Evolutionary conservation across 1,140 invertebrate species (phyloP).

Genomic region (Cataglyphis hispanica): DNA sequence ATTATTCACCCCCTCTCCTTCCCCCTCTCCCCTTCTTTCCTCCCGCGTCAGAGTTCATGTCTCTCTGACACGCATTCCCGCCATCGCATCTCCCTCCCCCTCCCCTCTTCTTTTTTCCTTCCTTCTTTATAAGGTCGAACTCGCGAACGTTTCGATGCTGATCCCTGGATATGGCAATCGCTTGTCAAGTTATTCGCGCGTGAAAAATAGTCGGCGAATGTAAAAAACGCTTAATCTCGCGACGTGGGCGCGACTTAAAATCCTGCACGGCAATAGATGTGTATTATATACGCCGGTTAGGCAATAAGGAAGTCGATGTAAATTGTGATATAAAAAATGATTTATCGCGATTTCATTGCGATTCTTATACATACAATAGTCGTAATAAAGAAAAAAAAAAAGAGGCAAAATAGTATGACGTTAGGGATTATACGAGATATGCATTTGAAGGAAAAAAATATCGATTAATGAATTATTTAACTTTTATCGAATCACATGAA

Average conservation of each 20-base stretch:
- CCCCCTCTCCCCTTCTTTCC: too few relatives aligned
- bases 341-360: constrained; percentile 31
- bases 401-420: too few relatives aligned
- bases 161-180: constrained; percentile 42
- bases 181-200: constrained; percentile 35
- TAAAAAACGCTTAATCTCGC: constrained; percentile 25
- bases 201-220: constrained; percentile 33
- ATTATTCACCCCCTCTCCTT: constrained; percentile 72
- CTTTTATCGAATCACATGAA: not conserved
- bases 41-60: constrained; percentile 75
- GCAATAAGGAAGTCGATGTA: constrained; percentile 17
- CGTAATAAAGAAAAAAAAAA: too few relatives aligned
- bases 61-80: constrained; percentile 72
- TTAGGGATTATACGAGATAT: not conserved
- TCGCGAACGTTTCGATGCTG: constrained; percentile 28
- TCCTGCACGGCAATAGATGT: constrained; percentile 12
- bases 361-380: too few relatives aligned
- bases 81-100: constrained; percentile 8
- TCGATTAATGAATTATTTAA: not conserved
- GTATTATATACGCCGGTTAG: not conserved
- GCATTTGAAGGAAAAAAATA: not conserved
- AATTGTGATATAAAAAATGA: constrained; percentile 25
- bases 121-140: constrained; percentile 6
- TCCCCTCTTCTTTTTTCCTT: not conserved
- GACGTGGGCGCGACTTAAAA: constrained; percentile 11